Percentiles rank a stretch among this genome's conserved stretches.
phyloP scores from a whole-genome alignment of 2,113 vertebrate genomes.

The Acinonyx jubatus region DNA sequence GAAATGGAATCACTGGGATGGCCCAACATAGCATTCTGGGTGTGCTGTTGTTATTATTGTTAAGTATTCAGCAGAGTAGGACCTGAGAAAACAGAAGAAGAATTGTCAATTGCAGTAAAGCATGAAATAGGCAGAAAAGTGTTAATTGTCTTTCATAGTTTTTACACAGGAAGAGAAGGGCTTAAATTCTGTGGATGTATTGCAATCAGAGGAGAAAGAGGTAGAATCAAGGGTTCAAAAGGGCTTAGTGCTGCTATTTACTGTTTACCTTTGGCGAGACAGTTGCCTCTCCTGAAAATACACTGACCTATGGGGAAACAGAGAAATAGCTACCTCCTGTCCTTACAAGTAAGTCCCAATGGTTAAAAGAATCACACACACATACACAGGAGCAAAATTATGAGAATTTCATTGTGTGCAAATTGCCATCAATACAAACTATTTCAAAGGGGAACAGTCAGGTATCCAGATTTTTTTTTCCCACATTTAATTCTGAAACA shows the following conservation, averaged over 20 bases:
- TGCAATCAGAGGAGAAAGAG: not conserved
- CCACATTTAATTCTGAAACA: not conserved
- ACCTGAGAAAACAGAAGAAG: not conserved
- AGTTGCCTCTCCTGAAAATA: not conserved
- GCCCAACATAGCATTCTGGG: not conserved
- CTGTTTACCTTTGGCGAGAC: not conserved
- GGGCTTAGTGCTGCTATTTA: not conserved
- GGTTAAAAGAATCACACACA: not conserved
- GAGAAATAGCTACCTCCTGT: not conserved
- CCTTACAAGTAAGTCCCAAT: not conserved
- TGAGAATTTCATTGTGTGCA: not conserved
- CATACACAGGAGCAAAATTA: not conserved
- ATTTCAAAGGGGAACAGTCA: not conserved
- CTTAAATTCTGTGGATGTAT: not conserved
- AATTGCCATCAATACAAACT: not conserved
- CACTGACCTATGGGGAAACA: not conserved
- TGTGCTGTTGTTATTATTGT: not conserved
- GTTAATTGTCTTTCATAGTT: not conserved
- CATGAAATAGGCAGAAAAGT: not conserved
- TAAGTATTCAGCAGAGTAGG: not conserved
- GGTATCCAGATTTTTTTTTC: not conserved
- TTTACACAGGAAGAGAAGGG: not conserved
- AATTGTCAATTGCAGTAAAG: not conserved
- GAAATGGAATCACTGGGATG: not conserved
- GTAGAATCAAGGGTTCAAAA: not conserved